Evolutionary conservation across 2,113 vertebrate species (phyloP).

Genomic region (Forbesichthys agassizii): DNA sequence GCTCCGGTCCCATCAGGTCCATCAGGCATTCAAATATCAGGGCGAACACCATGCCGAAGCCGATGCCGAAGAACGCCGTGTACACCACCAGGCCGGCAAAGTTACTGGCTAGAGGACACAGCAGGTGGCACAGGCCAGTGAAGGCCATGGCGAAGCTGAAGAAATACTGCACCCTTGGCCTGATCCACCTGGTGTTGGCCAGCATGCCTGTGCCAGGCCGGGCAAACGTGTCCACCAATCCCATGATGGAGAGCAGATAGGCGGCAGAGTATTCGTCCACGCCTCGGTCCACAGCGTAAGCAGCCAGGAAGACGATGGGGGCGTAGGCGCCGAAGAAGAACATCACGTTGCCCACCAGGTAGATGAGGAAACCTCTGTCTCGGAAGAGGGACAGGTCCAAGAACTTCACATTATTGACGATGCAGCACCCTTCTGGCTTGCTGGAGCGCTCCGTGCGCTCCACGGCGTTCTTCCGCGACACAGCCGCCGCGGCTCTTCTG

Average conservation of each 20-base stretch:
- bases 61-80: slow-evolving; percentile 72
- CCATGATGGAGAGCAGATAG: slow-evolving; percentile 80
- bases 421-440: slow-evolving; percentile 46
- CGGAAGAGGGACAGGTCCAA: slow-evolving; percentile 83
- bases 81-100: slow-evolving; percentile 71
- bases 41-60: slow-evolving; percentile 81
- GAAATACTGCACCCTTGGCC: slow-evolving; percentile 80
- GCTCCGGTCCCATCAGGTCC: slow-evolving; percentile 78
- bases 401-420: slow-evolving; percentile 61
- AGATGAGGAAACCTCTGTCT: slow-evolving; percentile 82
- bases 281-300: slow-evolving; percentile 76
- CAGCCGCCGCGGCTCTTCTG: background rate
- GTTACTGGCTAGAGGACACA: slow-evolving; percentile 77
- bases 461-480: slow-evolving; percentile 1
- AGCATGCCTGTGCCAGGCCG: slow-evolving; percentile 75
- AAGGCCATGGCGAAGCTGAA: slow-evolving; percentile 81
- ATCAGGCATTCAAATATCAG: slow-evolving; percentile 84
- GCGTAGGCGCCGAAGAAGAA: slow-evolving; percentile 83
- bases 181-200: slow-evolving; percentile 79
- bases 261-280: slow-evolving; percentile 79
- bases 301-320: slow-evolving; percentile 82
- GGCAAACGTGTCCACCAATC: slow-evolving; percentile 80
- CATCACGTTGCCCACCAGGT: slow-evolving; percentile 79
- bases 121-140: slow-evolving; percentile 78
- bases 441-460: slow-evolving; percentile 15